Evolutionary conservation across 2,113 vertebrate genomes (phyloP), one percentile per base, ranked within the genome.

Genomic region (Bubo bubo): DNA sequence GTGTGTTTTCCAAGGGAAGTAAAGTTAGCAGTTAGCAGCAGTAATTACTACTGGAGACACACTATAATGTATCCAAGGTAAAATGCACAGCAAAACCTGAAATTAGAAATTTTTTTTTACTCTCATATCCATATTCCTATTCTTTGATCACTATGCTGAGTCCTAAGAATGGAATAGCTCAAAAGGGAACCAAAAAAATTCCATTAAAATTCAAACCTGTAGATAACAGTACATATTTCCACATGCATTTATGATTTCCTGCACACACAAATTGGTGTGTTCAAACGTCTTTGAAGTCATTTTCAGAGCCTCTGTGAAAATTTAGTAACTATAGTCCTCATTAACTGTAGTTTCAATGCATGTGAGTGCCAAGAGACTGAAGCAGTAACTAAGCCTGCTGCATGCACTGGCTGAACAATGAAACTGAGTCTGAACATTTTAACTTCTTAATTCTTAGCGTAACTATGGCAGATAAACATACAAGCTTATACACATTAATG

Each of bases 131-230:
- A 26, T 50, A 50, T 45, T 79, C 17, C 4, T 2, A 23, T 41
- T 59, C 89, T 96, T 84, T 93, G 73, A 90, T 94, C 85, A n/a
- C 45, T 18, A 17, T 20, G 56, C 75, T 86, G 93, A 58, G 50
- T 91, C 53, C 50, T 63, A 77, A 72, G 60, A 77, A 94, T 4
- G 5, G 58, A 20, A 9, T 7, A 37, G 35, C 71, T 76, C n/a
- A 76, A 88, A 88, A 84, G 43, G 53, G 34, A 92, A 59, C 21
- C 2, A 3, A 83, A 79, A 72, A 91, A 49, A 63, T 12, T 34
- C 86, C 77, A 93, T 73, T 94, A 66, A 62, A n/a, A 72, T 34
- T 76, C 59, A 53, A 80, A 68, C 22, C 56, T 50, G 53, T 12
- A 86, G 76, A 73, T 59, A 83, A 74, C 30, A 52, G 55, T 4